These are phyloP conservation scores for Marasmarcha lunaedactyla DNA, from an alignment of 2,888 invertebrate species.

Conservation along the genomic window DNA sequence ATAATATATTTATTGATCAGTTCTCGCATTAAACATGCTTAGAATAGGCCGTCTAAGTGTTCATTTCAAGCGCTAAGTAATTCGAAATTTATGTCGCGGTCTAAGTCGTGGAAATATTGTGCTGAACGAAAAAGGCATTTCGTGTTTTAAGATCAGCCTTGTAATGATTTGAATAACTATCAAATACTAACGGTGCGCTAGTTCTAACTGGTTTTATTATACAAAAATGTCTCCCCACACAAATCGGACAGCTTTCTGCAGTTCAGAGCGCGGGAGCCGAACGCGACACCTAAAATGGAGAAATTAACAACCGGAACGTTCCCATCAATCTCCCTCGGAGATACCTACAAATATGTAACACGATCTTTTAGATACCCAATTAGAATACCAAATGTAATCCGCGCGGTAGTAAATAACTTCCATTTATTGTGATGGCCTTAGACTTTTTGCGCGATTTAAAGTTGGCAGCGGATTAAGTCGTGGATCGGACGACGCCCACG, in stretches of 20 bases:
- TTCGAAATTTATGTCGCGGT: conserved; percentile 19
- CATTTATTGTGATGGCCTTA: neutral
- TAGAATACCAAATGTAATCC: neutral
- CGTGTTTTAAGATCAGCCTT: neutral
- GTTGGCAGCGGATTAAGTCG: too few species aligned
- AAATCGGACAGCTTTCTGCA: too few species aligned
- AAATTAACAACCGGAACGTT: neutral
- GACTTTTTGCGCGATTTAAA: too few species aligned
- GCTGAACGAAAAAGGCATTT: neutral
- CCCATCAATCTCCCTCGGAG: neutral
- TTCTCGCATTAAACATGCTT: conserved; percentile 21
- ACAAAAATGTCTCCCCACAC: too few species aligned
- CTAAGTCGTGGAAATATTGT: conserved; percentile 21
- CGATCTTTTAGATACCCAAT: neutral
- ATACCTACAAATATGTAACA: conserved; percentile 1
- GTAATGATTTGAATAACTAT: too few species aligned
- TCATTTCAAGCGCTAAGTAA: conserved; percentile 30
- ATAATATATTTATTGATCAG: conserved; percentile 27
- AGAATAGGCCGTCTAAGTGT: conserved; percentile 28
- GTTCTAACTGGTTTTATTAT: too few species aligned
- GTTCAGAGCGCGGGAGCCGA: too few species aligned
- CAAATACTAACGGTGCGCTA: too few species aligned
- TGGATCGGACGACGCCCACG: too few species aligned
- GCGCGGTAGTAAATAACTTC: neutral
- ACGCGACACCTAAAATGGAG: neutral